These are phyloP conservation scores for Montipora efflorescens DNA, from an alignment of 64 coral and sea anemone species.

Conservation along the genomic window DNA sequence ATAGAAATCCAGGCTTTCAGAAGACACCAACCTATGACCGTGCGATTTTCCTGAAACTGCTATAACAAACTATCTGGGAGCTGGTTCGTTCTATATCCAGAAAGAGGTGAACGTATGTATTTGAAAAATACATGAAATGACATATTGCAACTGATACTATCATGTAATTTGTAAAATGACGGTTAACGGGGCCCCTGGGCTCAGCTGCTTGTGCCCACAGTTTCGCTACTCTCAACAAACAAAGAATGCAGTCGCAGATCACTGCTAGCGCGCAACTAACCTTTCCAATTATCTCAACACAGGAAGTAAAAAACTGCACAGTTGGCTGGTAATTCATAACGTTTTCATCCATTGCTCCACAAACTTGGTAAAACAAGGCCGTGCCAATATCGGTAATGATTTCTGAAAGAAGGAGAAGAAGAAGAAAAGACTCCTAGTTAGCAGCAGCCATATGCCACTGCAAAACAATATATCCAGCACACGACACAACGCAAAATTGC, in stretches of 20 bases:
- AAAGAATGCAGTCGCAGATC: not conserved
- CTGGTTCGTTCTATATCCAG: too few relatives aligned
- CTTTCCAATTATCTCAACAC: conserved; percentile 95
- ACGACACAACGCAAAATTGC: not conserved
- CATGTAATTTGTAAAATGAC: too few relatives aligned
- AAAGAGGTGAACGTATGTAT: too few relatives aligned
- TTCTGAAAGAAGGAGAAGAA: conserved; percentile 54
- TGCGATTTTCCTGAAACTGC: too few relatives aligned
- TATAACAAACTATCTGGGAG: too few relatives aligned
- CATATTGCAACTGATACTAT: too few relatives aligned
- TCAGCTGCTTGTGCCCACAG: too few relatives aligned
- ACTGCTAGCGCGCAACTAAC: conserved; percentile 32
- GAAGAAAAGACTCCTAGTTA: not conserved
- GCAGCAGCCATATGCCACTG: not conserved
- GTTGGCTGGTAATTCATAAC: conserved; percentile 86
- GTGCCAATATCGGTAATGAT: conserved; percentile 85
- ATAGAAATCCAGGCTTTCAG: too few relatives aligned
- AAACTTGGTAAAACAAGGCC: conserved; percentile 86
- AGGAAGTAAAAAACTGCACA: conserved; percentile 98
- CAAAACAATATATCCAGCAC: not conserved
- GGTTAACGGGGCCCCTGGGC: too few relatives aligned
- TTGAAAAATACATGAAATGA: too few relatives aligned
- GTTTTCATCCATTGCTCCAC: conserved; percentile 82
- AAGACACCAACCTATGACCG: too few relatives aligned
- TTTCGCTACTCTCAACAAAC: too few relatives aligned